These are phyloP conservation scores for Holothuria leucospilota DNA, from an alignment of 53 echinoderm and acorn worm genomes.

Conservation along the genomic window DNA sequence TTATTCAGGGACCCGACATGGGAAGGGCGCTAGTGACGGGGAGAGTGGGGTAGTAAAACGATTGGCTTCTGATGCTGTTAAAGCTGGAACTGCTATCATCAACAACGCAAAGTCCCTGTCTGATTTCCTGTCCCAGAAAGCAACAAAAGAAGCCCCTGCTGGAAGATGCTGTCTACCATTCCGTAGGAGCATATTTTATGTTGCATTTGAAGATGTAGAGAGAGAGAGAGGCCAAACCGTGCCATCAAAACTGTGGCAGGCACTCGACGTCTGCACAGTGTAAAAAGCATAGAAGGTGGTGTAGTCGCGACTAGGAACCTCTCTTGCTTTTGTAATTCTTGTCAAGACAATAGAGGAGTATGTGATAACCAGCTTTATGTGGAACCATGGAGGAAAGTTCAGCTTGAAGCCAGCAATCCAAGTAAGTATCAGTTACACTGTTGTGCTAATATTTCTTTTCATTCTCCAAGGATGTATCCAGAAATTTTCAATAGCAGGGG, in stretches of 20 bases:
- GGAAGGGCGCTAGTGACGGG: constrained; percentile 81
- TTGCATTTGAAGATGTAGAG: constrained; percentile 20
- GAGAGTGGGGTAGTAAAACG: constrained; percentile 74
- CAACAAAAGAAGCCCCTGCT: constrained; percentile 50
- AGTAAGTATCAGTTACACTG: too few relatives aligned
- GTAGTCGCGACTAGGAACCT: constrained; percentile 59
- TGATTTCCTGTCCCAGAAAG: constrained; percentile 32
- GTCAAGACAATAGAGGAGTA: neutral
- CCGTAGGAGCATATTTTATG: constrained; percentile 54
- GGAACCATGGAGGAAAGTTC: neutral
- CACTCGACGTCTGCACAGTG: constrained; percentile 59
- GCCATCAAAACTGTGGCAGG: constrained; percentile 49
- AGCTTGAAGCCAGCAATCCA: too few relatives aligned
- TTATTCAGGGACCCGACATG: constrained; percentile 70
- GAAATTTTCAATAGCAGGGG: too few relatives aligned
- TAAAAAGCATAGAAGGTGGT: constrained; percentile 58
- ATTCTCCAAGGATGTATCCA: too few relatives aligned
- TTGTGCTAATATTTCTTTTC: too few relatives aligned
- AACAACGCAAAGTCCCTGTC: constrained; percentile 49
- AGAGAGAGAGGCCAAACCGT: constrained; percentile 55
- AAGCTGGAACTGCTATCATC: constrained; percentile 54
- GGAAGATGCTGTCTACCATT: constrained; percentile 60
- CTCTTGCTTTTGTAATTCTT: constrained; percentile 60
- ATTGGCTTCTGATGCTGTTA: constrained; percentile 61
- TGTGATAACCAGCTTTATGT: constrained; percentile 17